Evolutionary conservation across 2,888 invertebrate species (phyloP), one percentile per base, ranked within the genome.

Genomic region (Aphidoletes aphidimyza): DNA sequence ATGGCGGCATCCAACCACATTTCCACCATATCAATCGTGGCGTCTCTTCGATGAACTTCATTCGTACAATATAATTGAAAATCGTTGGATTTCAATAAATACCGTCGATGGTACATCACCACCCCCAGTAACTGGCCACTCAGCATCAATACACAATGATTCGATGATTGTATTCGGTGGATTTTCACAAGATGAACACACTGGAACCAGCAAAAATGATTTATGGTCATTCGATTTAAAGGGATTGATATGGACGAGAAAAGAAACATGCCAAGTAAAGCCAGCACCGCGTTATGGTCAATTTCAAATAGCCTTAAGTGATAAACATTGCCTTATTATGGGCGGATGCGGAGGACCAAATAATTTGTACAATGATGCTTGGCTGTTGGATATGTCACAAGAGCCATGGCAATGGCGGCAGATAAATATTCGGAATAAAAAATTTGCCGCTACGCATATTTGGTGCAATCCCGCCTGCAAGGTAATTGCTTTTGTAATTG

Each of bases 401-500:
- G 92, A 92, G 47, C 89, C 91, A 39, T 96, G 95, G 95, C 92
- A 92, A 85, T 94, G 95, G 95, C 92, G 92, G 88, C 93, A 94
- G 89, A 91, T 98, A 83, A 92, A 92, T 85, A 93, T 98, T 39
- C 92, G 92, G 86, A 95, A 96, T 88, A 93, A 93, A 87, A 94
- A 95, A 87, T 94, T 94, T 92, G 94, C 95, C 69, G 95, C 97
- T 36, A 94, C 95, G 0, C 95, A 96, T 88, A 94, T 97, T 88
- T 97, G 97, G 96, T 97, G 97, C 89, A 97, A 97, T 91, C 97
- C 97, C 85, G 97, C 96, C 84, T 97, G 97, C 89, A 94, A 84
- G 30, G 85, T 85, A 83, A 37, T 34, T 39, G 30, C 14, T 34
- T 36, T 19, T 1, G n/a, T 42, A 45, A 37, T 83, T n/a, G n/a